A percentile compares a stretch with the other conserved stretches of the same genome.
Conservation (phyloP, 2,888 invertebrate species). For the Drosophila vallismaia region DNA sequence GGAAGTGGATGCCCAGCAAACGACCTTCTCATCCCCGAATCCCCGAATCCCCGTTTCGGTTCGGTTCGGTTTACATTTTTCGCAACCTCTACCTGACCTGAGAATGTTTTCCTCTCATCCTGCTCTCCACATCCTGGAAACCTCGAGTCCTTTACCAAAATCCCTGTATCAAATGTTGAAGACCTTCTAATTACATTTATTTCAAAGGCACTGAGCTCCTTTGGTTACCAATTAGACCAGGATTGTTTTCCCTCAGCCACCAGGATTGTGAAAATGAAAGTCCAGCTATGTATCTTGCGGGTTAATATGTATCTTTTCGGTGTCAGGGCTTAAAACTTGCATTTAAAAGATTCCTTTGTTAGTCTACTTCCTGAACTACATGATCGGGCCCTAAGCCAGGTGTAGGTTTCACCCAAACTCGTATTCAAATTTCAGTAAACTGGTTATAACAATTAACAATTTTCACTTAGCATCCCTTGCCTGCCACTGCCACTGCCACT, state of each 20-base stretch:
- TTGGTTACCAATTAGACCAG: slow-evolving; percentile 63
- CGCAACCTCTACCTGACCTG: slow-evolving; percentile 44
- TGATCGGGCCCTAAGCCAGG: too few species aligned
- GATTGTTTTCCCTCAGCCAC: slow-evolving; percentile 31
- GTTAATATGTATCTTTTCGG: not conserved
- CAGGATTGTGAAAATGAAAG: not conserved
- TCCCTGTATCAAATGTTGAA: slow-evolving; percentile 28
- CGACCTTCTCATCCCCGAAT: slow-evolving; percentile 30
- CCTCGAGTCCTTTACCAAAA: slow-evolving; percentile 16
- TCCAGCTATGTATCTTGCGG: not conserved
- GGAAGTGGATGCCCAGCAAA: slow-evolving; percentile 21
- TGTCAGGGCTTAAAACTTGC: not conserved
- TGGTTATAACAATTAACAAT: slow-evolving; percentile 10
- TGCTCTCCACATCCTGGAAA: slow-evolving; percentile 29
- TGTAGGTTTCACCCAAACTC: too few species aligned
- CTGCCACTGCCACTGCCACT: not conserved
- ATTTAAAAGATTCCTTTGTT: not conserved
- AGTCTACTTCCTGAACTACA: not conserved
- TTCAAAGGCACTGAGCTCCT: slow-evolving; percentile 31
- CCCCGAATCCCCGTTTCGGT: too few species aligned
- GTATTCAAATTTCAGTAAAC: slow-evolving; percentile 36
- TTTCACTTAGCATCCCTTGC: slow-evolving; percentile 4
- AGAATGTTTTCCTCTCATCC: slow-evolving; percentile 16
- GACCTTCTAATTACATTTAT: slow-evolving; percentile 33
- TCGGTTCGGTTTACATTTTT: slow-evolving; percentile 33